Base-by-base conservation (phyloP, 2,797 vertebrate species). In the Perodicticus potto region DNA sequence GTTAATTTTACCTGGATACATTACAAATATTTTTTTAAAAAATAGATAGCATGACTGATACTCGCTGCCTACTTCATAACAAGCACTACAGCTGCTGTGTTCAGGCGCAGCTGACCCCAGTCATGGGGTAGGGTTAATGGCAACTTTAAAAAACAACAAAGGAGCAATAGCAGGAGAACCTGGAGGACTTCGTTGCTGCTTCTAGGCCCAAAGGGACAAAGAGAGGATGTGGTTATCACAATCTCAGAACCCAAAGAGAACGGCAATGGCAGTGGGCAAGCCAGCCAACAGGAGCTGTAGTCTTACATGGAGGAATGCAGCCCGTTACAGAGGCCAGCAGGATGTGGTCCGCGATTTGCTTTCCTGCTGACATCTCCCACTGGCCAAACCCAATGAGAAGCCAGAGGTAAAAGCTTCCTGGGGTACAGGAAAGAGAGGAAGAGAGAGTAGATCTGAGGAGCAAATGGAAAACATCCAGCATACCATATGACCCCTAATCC, bases 141-240 rank as follows among this genome's bases (percentile, higher is more conserved):
- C 86, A 81, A 92, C 69, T 86, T 69, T 25, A 37, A 81, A 92
- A 92, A 86, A 72, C 32, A 85, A 86, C 19, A 22, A 89, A 5
- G n/a, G 29, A 72, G 72, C 20, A 7, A 40, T 29, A 73, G 57
- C 65, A 27, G 11, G 34, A 45, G 63, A 77, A 2, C 12, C 74
- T 92, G 80, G 45, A 53, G 27, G 34, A 69, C 20, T 43, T 45
- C 61, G 27, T 11, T 86, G 59, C 67, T 85, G 73, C 9, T 27
- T 13, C 22, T 40, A 20, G 25, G 59, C 27, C 69, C 53, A 7
- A 91, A 92, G 74, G 37, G 22, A n/a, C 34, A 84, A 72, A 77
- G 55, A 91, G 5, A 94, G 27, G 22, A 45, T 20, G n/a, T 49
- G 6, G 37, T 59, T 45, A 72, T 45, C 32, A 82, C 61, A 72